Base-by-base conservation (phyloP, 2,888 invertebrate genomes). In the Phortica okadai region DNA sequence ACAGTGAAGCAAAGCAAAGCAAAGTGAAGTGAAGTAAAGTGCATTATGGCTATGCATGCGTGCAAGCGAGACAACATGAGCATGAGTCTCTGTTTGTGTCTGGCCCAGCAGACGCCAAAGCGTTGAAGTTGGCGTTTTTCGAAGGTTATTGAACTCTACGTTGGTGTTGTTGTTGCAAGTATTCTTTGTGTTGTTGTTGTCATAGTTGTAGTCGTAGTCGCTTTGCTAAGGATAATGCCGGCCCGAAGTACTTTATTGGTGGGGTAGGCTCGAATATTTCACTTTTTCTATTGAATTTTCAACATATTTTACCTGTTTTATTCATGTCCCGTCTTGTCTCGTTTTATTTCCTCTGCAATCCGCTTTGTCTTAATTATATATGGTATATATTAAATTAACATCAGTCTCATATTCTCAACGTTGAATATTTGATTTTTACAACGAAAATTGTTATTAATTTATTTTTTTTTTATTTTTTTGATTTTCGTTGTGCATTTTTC, bases 91-190 rank as follows among this genome's bases (percentile, higher is more conserved):
- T 83, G 84, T 83, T 83, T 84, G 82, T 85, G 84, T 85, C 78
- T 78, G 78, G 76, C 77, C 74, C 74, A 66, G 79, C 70, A 54
- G 66, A 74, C 54, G 64, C 86, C 86, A 84, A 83, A 75, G 59
- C 54, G 67, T 76, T 67, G 80, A 80, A 81, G 79, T 72, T 79
- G 76, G 78, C 79, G 77, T 83, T 83, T 83, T 83, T 83, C 76
- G 80, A 82, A 86, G 89, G 86, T 87, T 86, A 84, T 88, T 89
- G 89, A 88, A 88, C 87, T 85, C 59, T 42, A 7, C 62, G 54
- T 59, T 62, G 41, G 41, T 56, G 16, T 67, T 67, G n/a, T 54
- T 54, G n/a, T 69, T 42, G 50, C 62, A n/a, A 4, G 10, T 10
- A 45, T 45, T 8, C 45, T 45, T 10, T 10, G 45, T 10, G 50